Percentiles rank a stretch among this genome's conserved stretches.
Conservation (phyloP, 2,797 vertebrate genomes). For the Chanos chanos region DNA sequence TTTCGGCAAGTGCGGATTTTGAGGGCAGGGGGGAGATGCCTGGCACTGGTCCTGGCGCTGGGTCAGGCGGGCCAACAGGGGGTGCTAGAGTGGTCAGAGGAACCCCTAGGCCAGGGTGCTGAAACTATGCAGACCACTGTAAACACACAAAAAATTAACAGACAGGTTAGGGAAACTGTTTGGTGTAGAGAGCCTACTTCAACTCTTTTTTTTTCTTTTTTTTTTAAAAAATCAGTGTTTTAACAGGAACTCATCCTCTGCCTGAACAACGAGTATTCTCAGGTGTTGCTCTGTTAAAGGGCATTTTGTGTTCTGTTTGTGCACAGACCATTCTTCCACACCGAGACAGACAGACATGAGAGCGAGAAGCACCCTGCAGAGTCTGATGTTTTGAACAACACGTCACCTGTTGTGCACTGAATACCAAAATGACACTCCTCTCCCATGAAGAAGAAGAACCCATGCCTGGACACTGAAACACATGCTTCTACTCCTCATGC, state of each 20-base stretch:
- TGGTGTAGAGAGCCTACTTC: neutral
- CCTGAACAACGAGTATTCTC: slow-evolving; percentile 17
- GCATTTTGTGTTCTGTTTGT: slow-evolving; percentile 8
- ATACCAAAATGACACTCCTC: no score
- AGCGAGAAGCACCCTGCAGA: no score
- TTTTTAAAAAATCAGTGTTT: no score
- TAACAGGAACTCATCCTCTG: slow-evolving; percentile 24
- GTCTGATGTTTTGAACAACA: no score
- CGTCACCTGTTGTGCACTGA: no score
- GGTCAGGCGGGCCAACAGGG: slow-evolving; percentile 1
- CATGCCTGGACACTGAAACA: no score
- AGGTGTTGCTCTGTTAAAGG: slow-evolving; percentile 20
- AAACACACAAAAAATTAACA: slow-evolving; percentile 2
- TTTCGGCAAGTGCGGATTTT: neutral
- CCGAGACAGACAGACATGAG: no score
- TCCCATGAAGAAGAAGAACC: no score
- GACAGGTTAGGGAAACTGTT: neutral
- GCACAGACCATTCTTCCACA: neutral
- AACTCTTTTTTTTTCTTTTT: no score
- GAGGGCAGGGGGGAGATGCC: neutral
- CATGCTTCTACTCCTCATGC: slow-evolving; percentile 1
- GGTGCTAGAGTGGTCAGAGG: slow-evolving; percentile 21
- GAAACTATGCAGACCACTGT: slow-evolving; percentile 47
- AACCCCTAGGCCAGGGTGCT: slow-evolving; percentile 39
- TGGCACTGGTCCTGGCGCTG: neutral